phyloP scores from a whole-genome alignment of 1,140 invertebrate genomes.

The Sweltsa coloradensis region DNA sequence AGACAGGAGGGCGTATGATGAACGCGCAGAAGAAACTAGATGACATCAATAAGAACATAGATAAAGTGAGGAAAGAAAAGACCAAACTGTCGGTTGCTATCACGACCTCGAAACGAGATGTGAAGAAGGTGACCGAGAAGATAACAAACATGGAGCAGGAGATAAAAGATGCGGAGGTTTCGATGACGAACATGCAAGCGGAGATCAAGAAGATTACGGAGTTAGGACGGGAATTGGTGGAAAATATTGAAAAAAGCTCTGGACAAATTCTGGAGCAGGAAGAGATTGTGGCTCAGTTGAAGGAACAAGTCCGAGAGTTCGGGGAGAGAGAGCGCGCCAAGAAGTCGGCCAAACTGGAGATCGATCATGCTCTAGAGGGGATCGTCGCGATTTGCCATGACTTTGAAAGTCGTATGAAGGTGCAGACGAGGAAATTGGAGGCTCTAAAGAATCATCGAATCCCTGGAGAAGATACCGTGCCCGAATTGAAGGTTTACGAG shows the following conservation, averaged over 20 bases:
- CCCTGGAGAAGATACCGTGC: constrained; percentile 11
- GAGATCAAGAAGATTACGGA: constrained; percentile 43
- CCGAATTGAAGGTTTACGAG: constrained; percentile 40
- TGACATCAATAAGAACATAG: constrained; percentile 49
- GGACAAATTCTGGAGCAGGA: not conserved
- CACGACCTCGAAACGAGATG: constrained; percentile 70
- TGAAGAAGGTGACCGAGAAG: constrained; percentile 53
- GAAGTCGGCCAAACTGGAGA: constrained; percentile 55
- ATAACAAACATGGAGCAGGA: constrained; percentile 60
- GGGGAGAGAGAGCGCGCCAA: constrained; percentile 50
- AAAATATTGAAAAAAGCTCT: constrained; percentile 28
- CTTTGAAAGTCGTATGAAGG: constrained; percentile 22
- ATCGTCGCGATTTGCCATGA: constrained; percentile 14
- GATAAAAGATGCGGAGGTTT: constrained; percentile 45
- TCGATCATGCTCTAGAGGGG: constrained; percentile 50
- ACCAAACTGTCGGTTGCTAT: constrained; percentile 66
- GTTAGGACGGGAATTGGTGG: constrained; percentile 39
- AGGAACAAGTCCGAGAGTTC: constrained; percentile 45
- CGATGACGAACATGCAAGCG: constrained; percentile 42
- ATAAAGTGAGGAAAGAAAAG: constrained; percentile 56
- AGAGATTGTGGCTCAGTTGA: constrained; percentile 36
- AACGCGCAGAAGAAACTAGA: constrained; percentile 58
- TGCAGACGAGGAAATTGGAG: constrained; percentile 10
- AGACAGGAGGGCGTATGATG: constrained; percentile 56
- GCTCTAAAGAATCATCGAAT: no score